Base-by-base conservation (phyloP, 2,797 vertebrate species). In the Semotilus atromaculatus region DNA sequence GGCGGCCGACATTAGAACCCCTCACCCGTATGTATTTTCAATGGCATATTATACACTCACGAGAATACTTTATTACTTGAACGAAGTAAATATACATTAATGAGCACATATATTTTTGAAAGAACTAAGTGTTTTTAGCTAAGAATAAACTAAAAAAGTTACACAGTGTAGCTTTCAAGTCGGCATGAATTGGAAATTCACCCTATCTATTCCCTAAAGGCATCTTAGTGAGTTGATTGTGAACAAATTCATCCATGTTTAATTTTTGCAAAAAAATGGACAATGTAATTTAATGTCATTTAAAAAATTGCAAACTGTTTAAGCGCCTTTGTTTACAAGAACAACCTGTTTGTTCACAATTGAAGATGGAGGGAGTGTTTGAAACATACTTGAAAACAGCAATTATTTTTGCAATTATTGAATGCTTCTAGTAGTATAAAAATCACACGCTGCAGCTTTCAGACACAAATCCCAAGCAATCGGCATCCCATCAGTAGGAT, bases 391-490 rank as follows among this genome's bases (percentile, higher is more conserved):
- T 34, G 10, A 53, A 55, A 34, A 8, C 48, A 53, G 4, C 14
- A 29, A 75, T 53, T 53, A 55, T 34, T 75, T 75, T 62, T 43
- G 14, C n/a, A 48, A 38, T 80, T 48, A 29, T 36, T 10, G 38
- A 11, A n/a, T 60, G 53, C 7, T 16, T 58, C 48, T 55, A 53
- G 67, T 34, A 38, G 6, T 45, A 55, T 11, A 38, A 31, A 51
- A 66, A 53, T 48, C 3, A 48, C 75, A 53, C 13, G 21, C 23
- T 64, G 10, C 38, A 79, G 21, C 53, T 34, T 48, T 84, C 48
- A 58, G 64, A 66, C 45, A 48, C 55, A 78, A 70, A 60, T 43
- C 23, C 29, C 29, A 58, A 79, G 66, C 40, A 72, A 79, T 48
- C 53, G 6, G 48, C 40, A 62, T 48, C 58, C 21, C 53, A 71